A percentile compares a stretch with the other conserved stretches of the same genome.
Conservation (phyloP, 2,888 invertebrate species). For the Hydraecia micacea region DNA sequence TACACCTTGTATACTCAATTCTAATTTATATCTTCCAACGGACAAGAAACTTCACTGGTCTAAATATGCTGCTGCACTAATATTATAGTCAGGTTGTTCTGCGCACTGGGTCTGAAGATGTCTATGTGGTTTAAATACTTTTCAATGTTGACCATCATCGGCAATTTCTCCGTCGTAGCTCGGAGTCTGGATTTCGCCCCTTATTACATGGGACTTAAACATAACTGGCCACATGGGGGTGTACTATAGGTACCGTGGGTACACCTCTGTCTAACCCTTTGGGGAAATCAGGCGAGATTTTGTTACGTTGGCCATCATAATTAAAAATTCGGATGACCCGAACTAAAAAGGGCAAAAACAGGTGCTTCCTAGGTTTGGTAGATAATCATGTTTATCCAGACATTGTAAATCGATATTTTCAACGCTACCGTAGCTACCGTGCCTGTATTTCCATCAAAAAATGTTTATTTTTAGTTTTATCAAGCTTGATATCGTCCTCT, state of each 20-base stretch:
- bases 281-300: no score
- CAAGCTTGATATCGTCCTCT: not conserved
- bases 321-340: not conserved
- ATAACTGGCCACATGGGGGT: not conserved
- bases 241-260: not conserved
- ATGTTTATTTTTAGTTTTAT: slow-evolving; percentile 3
- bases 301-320: not conserved
- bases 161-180: no score
- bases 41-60: not conserved
- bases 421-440: not conserved
- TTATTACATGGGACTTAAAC: not conserved
- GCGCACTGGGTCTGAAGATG: not conserved
- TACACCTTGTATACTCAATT: not conserved
- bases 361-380: not conserved
- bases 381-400: not conserved
- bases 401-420: not conserved
- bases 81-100: not conserved
- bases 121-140: not conserved
- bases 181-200: not conserved
- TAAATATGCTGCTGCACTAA: not conserved
- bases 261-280: not conserved
- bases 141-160: not conserved
- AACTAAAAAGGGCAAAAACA: not conserved
- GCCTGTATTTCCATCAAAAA: not conserved
- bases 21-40: not conserved